Conservation (phyloP, 2,888 invertebrate genomes). For the Lamellibrachia columna region DNA sequence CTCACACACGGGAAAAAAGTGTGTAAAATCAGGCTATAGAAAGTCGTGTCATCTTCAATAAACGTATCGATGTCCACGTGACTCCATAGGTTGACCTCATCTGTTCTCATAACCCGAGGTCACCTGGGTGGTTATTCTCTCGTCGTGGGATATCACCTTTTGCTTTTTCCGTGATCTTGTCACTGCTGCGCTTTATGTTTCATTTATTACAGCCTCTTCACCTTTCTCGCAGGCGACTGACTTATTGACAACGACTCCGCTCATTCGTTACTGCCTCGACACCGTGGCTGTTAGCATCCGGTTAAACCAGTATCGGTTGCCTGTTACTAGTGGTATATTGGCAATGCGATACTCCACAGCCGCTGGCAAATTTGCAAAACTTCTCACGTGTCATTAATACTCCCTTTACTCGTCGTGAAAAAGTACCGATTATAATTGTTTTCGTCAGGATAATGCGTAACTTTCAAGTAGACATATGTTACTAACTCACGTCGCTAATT, state of each 20-base stretch:
- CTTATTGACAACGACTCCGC: not conserved
- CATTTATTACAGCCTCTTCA: not conserved
- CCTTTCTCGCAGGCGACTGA: not conserved
- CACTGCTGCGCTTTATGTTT: not conserved
- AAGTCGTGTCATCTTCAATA: too few species aligned
- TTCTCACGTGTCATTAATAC: not conserved
- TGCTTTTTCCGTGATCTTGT: not conserved
- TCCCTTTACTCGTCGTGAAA: not conserved
- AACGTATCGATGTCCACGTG: too few species aligned
- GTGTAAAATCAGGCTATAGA: too few species aligned
- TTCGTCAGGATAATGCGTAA: not conserved
- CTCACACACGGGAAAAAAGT: too few species aligned
- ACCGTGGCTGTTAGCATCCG: not conserved
- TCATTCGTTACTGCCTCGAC: not conserved
- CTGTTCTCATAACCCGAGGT: too few species aligned
- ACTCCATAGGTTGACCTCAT: too few species aligned
- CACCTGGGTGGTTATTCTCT: not conserved
- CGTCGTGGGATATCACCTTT: not conserved
- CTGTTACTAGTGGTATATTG: not conserved
- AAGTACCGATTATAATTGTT: not conserved
- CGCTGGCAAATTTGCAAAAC: not conserved
- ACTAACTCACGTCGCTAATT: too few species aligned
- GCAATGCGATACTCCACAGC: not conserved
- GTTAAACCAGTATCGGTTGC: not conserved
- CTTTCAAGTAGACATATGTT: not conserved